Conservation (phyloP, 2,797 vertebrate species). For the Paramormyrops hopkinsi region DNA sequence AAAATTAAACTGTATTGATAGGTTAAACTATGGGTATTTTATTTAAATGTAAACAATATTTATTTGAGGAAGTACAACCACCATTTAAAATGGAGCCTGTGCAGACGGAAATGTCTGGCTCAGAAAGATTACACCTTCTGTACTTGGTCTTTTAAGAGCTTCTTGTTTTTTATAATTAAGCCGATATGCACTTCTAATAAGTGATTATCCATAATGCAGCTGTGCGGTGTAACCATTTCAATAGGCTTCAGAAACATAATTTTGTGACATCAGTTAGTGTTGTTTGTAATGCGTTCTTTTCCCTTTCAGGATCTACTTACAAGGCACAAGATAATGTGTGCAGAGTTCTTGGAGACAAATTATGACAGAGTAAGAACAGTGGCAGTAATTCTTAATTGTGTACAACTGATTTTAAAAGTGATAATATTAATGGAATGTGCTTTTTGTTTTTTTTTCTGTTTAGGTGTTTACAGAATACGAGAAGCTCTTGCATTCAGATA, state of each 20-base stretch:
- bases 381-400: not conserved
- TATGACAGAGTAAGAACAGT: slow-evolving; percentile 63
- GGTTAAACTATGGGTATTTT: not conserved
- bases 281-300: not conserved
- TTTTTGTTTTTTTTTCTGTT: not conserved
- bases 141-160: not conserved
- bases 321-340: slow-evolving; percentile 73
- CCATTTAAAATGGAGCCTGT: not conserved
- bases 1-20: not conserved
- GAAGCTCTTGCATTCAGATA: slow-evolving; percentile 74
- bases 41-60: not conserved
- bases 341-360: slow-evolving; percentile 71
- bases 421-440: not conserved
- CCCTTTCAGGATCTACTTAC: slow-evolving; percentile 66
- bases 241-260: not conserved
- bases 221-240: not conserved
- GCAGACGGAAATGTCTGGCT: not conserved
- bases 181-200: not conserved
- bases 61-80: not conserved
- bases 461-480: slow-evolving; percentile 74
- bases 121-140: not conserved
- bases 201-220: slow-evolving; percentile 10
- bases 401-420: slow-evolving; percentile 12
- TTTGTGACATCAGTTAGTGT: not conserved
- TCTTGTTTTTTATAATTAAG: not conserved